Evolutionary conservation across 23 tunicate species (phyloP), one percentile per base, ranked within the genome.

Genomic region (Halocynthia roretzi): DNA sequence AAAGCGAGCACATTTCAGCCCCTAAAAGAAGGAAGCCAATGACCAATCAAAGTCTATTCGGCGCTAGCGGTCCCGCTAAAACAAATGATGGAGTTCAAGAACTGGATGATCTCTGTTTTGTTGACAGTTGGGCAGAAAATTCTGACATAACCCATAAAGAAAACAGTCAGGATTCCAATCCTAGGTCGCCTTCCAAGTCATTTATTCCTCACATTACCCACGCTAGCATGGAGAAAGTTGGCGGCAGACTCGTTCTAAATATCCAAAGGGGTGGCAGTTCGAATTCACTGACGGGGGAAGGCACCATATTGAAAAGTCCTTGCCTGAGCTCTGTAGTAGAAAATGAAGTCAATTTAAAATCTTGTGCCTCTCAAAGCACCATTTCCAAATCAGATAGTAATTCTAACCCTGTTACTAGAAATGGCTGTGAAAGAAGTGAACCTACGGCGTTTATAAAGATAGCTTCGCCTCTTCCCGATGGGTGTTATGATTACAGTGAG

Each of bases 201-300:
- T 31, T 31, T 31, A 31, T 69, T 56, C 60, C 81, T 8, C 72
- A 74, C 14, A 88, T 88, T 19, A 83, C 83, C 21, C 84, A 77
- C 11, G 95, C 95, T 12, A 78, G 88, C 8, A 88, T 88, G 95
- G 81, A 56, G 63, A 88, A 82, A 60, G 81, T 88, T 8, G 95
- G 75, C 17, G 95, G 95, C 5, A 83, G 86, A 82, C 80, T 88
- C 50, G 95, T 88, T 72, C 75, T 88, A 66, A 88, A 88, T 72
- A 88, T 88, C 74, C 95, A 88, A 57, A 74, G 85, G 18, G 79
- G 85, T 9, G 76, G 77, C 56, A 63, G 67, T 61, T 72, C 51
- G 49, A 78, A 73, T 65, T 71, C 78, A 74, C 56, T 74, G 40
- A 5, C 56, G 1, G 56, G 31, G 9, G 56, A 74, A 8, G 78